A percentile compares a stretch with the other conserved stretches of the same genome.
phyloP scores from a whole-genome alignment of 2,888 invertebrate genomes.

The Leptothorax acervorum region DNA sequence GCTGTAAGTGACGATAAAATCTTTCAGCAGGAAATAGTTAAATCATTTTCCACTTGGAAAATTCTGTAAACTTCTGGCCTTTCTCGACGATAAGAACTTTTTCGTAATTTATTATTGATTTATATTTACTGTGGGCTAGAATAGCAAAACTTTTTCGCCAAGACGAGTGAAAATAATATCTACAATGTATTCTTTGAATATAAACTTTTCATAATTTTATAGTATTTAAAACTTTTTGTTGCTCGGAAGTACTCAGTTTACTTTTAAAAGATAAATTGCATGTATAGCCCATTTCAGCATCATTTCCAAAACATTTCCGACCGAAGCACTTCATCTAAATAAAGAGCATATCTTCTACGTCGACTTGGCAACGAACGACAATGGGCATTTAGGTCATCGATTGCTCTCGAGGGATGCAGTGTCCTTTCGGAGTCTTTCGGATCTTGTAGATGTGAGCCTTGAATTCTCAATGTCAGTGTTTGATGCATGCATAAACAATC shows the following conservation, averaged over 20 bases:
- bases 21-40: neutral
- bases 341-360: constrained; percentile 58
- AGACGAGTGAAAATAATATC: neutral
- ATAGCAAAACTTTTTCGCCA: neutral
- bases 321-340: constrained; percentile 52
- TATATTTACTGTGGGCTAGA: neutral
- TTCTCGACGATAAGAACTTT: neutral
- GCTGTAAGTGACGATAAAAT: constrained; percentile 6
- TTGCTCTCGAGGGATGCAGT: constrained; percentile 51
- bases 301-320: constrained; percentile 53
- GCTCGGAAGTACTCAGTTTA: neutral
- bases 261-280: constrained; percentile 24
- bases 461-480: constrained; percentile 13
- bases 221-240: neutral
- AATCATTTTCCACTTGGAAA: constrained; percentile 10
- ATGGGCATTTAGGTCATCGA: constrained; percentile 72
- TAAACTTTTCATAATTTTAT: neutral
- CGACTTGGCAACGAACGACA: constrained; percentile 67
- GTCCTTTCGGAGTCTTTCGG: constrained; percentile 2
- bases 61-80: neutral
- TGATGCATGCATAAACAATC: neutral
- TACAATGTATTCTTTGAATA: neutral
- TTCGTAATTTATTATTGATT: constrained; percentile 15
- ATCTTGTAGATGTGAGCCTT: constrained; percentile 17
- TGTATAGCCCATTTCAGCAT: neutral